Conservation (phyloP, 2,888 invertebrate genomes). For the Thalpophila matura region DNA sequence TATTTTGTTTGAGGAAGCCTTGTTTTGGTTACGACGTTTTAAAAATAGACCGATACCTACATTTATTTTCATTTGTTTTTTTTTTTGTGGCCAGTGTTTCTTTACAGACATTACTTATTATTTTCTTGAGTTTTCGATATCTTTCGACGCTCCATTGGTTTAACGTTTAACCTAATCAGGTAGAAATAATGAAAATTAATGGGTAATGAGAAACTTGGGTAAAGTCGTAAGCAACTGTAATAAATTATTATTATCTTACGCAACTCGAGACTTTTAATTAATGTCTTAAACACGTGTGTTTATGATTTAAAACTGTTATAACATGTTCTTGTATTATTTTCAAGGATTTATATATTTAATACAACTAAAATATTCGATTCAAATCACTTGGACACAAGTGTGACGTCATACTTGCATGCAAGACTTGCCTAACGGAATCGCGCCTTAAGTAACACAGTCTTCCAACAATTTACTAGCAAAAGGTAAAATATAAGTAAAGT, state of each 20-base stretch:
- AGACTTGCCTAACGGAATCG: too few relatives aligned
- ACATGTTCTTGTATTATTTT: not conserved
- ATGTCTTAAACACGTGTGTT: constrained; percentile 10
- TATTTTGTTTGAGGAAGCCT: constrained; percentile 11
- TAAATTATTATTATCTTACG: constrained; percentile 33
- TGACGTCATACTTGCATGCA: not conserved
- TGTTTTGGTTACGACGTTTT: not conserved
- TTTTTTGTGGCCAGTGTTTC: constrained; percentile 6
- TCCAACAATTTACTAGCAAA: constrained; percentile 19
- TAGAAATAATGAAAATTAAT: constrained; percentile 40
- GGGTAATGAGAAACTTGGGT: constrained; percentile 33
- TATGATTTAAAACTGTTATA: not conserved
- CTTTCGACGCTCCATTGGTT: constrained; percentile 38
- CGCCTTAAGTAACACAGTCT: constrained; percentile 24
- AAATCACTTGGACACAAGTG: too few relatives aligned
- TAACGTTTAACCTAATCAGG: constrained; percentile 29
- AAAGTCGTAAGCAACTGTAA: constrained; percentile 37
- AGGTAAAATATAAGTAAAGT: constrained; percentile 23
- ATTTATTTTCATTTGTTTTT: not conserved
- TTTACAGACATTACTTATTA: not conserved
- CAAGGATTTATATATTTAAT: not conserved
- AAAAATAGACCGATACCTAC: constrained; percentile 8
- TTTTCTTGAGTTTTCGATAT: constrained; percentile 21
- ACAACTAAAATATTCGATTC: too few relatives aligned
- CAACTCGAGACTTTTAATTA: constrained; percentile 20